These are phyloP conservation scores for Centrocercus urophasianus DNA, from an alignment of 2,113 vertebrate species.

Conservation along the genomic window DNA sequence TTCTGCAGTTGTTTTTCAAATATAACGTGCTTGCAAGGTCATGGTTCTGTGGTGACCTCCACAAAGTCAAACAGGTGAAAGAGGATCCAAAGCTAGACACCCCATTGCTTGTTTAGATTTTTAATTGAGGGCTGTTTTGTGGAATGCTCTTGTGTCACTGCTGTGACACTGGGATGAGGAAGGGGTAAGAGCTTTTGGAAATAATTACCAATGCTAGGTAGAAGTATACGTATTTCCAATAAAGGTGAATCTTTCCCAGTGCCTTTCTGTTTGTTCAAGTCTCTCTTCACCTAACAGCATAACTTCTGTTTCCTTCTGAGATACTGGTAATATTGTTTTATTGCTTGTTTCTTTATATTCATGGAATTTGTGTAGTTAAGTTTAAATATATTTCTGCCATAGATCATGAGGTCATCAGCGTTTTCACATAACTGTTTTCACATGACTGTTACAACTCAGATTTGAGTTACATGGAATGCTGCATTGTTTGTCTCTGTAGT, in stretches of 20 bases:
- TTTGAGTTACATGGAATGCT: not conserved
- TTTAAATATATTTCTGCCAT: not conserved
- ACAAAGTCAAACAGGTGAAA: not conserved
- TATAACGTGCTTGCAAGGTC: not conserved
- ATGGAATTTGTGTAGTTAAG: not conserved
- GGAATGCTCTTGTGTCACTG: not conserved
- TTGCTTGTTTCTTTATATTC: not conserved
- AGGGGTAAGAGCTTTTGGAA: not conserved
- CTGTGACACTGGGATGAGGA: not conserved
- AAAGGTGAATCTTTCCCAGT: not conserved
- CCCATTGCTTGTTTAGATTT: not conserved
- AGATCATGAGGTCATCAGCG: not conserved
- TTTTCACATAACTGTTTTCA: not conserved
- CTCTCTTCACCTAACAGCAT: not conserved
- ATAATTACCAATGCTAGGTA: not conserved
- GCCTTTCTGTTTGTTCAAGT: not conserved
- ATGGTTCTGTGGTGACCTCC: not conserved
- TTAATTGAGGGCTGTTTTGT: not conserved
- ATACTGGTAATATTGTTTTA: not conserved
- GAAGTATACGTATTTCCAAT: not conserved
- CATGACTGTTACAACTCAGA: not conserved
- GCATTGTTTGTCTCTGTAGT: slow-evolving; percentile 74
- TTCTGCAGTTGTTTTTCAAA: not conserved
- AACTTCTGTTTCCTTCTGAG: not conserved
- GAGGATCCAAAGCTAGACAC: not conserved